Evolutionary conservation across 1,140 invertebrate genomes (phyloP).

Genomic region (Bombus pyrosoma): DNA sequence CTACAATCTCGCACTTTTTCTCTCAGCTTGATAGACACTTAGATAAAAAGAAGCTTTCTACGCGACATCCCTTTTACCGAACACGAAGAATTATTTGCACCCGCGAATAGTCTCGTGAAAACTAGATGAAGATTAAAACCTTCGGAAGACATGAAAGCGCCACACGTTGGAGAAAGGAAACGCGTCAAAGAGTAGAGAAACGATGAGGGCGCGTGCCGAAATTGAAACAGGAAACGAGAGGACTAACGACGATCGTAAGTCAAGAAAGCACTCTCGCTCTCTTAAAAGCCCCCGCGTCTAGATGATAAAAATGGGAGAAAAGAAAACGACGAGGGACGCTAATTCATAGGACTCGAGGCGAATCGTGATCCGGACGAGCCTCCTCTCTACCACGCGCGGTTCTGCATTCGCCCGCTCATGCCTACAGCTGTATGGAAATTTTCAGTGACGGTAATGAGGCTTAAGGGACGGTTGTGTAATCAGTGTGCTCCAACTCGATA

Average conservation of each 20-base stretch:
- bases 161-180: not conserved
- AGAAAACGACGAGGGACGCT: constrained; percentile 51
- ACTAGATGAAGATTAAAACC: not conserved
- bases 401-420: constrained; percentile 9
- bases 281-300: constrained; percentile 58
- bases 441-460: constrained; percentile 48
- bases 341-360: constrained; percentile 56
- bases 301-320: constrained; percentile 15
- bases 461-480: constrained; percentile 54
- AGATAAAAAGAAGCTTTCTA: not conserved
- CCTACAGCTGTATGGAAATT: constrained; percentile 49
- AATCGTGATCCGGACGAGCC: constrained; percentile 41
- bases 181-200: not conserved
- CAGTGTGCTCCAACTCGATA: constrained; percentile 34
- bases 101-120: not conserved
- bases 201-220: constrained; percentile 29
- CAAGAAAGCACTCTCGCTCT: constrained; percentile 63
- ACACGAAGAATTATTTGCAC: not conserved
- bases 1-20: not conserved
- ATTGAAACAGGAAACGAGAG: constrained; percentile 68
- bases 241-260: constrained; percentile 66
- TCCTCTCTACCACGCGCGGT: not conserved
- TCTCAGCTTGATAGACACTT: not conserved
- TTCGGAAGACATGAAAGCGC: not conserved
- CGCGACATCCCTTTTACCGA: not conserved